Base-by-base conservation (phyloP, 2,113 vertebrate species). In the Herpetotheres cachinnans region DNA sequence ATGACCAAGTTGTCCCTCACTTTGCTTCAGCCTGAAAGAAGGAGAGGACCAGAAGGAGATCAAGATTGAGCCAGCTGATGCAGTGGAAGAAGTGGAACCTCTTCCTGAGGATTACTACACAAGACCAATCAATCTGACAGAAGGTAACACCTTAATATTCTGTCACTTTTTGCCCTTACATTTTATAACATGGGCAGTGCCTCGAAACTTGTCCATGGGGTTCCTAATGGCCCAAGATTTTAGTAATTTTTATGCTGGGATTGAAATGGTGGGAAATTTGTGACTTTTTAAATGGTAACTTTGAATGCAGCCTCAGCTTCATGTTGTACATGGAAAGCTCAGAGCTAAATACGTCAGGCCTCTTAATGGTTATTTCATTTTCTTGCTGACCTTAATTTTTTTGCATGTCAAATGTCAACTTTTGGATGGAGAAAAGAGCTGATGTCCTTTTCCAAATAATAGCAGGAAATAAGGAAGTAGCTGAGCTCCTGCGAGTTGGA, bases 41-140 rank as follows among this genome's bases (percentile, higher is more conserved):
- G 99, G 99, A 58, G 99, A 99, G 89, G 99, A 99, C 95, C 99
- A 99, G 90, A 99, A 99, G 89, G 99, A 99, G 97, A 98, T 99
- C 92, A 99, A 98, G 98, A 99, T 99, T 8, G 99, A 99, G 81
- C 98, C 99, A 21, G 99, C 99, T 76, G 99, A 99, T 96, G 99
- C 99, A 22, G 96, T 99, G 34, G 99, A 99, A 94, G 99, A 99
- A 97, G 99, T 99, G 80, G 99, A 99, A 56, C 99, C 99, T 19
- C 98, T 99, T 20, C 99, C 99, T 84, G 99, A 99, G 70, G 99
- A 99, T 94, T 99, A 99, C 97, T 99, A 99, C 55, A 99, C 99
- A 4, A 98, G 99, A 66, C 99, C 99, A 63, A 98, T 99, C 74
- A 99, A 99, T 94, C 98, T 99, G 88, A 99, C 99, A 44, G 99